These are phyloP conservation scores for Ascidia mentula DNA, from an alignment of 23 tunicate genomes.

Conservation along the genomic window DNA sequence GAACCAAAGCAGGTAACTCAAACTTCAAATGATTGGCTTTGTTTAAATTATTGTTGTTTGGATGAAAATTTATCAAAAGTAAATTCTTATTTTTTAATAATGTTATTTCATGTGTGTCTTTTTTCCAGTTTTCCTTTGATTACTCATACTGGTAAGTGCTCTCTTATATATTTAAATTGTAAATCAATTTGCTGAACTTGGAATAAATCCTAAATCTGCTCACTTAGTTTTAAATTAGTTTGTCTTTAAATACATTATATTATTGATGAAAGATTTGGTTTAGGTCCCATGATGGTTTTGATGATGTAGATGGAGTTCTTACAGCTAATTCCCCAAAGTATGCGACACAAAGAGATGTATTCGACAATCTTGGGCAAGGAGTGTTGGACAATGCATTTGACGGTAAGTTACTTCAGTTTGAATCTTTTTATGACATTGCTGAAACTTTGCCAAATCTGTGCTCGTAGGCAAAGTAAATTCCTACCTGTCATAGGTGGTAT, in stretches of 20 bases:
- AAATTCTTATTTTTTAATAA: not conserved
- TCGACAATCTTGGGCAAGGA: conserved; percentile 97
- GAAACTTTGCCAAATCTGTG: too few relatives aligned
- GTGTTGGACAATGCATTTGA: conserved; percentile 97
- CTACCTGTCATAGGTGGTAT: too few relatives aligned
- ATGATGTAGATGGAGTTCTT: conserved; percentile 78
- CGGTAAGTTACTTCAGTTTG: conserved; percentile 56
- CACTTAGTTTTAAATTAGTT: not conserved
- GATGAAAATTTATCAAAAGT: not conserved
- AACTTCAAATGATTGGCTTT: not conserved
- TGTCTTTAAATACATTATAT: not conserved
- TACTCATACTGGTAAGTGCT: conserved; percentile 93
- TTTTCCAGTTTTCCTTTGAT: conserved; percentile 88
- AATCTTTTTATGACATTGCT: too few relatives aligned
- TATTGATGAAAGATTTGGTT: not conserved
- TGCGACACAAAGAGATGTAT: conserved; percentile 87
- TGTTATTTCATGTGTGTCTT: not conserved
- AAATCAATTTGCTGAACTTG: not conserved
- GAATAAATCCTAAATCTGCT: not conserved
- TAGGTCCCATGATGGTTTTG: conserved; percentile 97
- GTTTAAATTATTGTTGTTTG: not conserved
- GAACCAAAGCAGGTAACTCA: conserved; percentile 68
- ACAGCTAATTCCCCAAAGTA: conserved; percentile 54
- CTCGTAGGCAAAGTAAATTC: too few relatives aligned
- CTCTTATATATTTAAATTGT: not conserved